A percentile compares a stretch with the other conserved stretches of the same genome.
phyloP scores from a whole-genome alignment of 2,797 vertebrate species.

The Anguilla marmorata region DNA sequence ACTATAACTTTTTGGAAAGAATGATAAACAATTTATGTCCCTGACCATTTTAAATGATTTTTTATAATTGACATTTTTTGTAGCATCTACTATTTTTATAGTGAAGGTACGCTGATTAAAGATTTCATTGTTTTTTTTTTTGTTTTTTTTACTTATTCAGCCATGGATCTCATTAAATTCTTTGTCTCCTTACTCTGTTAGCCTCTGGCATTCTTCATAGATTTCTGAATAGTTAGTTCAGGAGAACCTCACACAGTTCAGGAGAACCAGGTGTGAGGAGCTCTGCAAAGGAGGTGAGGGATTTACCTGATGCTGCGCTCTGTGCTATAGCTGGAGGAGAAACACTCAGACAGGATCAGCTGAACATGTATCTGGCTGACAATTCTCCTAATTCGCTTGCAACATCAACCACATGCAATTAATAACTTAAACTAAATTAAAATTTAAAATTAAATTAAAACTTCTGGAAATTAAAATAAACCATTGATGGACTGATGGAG shows the following conservation, averaged over 20 bases:
- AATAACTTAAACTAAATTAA: no score
- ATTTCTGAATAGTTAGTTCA: constrained; percentile 5
- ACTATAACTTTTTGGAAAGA: neutral
- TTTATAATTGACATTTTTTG: neutral
- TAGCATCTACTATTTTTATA: neutral
- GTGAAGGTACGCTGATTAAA: neutral
- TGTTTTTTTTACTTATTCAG: constrained; percentile 14
- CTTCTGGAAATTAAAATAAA: neutral
- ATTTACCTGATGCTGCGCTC: constrained; percentile 28
- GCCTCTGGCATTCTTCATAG: constrained; percentile 26
- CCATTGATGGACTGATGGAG: neutral
- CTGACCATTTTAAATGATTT: neutral
- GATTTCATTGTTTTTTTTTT: neutral
- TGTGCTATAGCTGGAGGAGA: neutral
- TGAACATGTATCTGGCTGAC: neutral
- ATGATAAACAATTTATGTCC: neutral
- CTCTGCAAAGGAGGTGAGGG: constrained; percentile 15
- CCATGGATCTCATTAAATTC: neutral
- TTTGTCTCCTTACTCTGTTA: neutral
- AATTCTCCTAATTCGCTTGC: constrained; percentile 13
- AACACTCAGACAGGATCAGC: neutral
- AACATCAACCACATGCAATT: constrained; percentile 8
- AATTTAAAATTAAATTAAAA: neutral
- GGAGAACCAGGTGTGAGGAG: neutral
- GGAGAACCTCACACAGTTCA: neutral